Percentiles rank a stretch among this genome's conserved stretches.
Conservation (phyloP, 2,797 vertebrate genomes). For the Protosalanx chinensis region DNA sequence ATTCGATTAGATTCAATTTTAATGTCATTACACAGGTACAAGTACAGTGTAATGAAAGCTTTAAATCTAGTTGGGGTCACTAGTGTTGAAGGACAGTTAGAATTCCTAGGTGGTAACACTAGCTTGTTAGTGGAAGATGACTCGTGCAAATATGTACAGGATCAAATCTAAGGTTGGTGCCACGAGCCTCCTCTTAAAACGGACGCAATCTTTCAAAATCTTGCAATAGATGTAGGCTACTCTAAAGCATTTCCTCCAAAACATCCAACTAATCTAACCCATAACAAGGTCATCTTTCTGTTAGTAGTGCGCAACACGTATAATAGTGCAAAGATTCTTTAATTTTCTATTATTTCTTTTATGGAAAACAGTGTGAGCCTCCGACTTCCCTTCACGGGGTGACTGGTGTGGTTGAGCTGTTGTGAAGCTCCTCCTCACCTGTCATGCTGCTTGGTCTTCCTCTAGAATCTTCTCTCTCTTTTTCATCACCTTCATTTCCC, state of each 20-base stretch:
- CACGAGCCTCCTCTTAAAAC: background rate
- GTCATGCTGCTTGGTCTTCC: background rate
- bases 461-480: conserved; percentile 3
- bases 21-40: too few species aligned
- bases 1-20: too few species aligned
- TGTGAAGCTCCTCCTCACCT: background rate
- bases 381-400: too few species aligned
- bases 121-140: background rate
- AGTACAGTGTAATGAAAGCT: too few species aligned
- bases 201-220: background rate
- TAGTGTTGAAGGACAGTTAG: too few species aligned
- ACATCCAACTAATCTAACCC: too few species aligned
- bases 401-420: background rate
- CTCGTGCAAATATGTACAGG: background rate
- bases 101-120: background rate
- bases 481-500: conserved; percentile 4
- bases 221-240: too few species aligned
- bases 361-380: too few species aligned
- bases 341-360: background rate
- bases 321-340: background rate
- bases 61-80: too few species aligned
- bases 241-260: too few species aligned
- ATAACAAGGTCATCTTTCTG: background rate
- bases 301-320: background rate
- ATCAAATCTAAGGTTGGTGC: background rate